Base-by-base conservation (phyloP, 2,888 invertebrate genomes). In the Melikaiella ostensackeni region DNA sequence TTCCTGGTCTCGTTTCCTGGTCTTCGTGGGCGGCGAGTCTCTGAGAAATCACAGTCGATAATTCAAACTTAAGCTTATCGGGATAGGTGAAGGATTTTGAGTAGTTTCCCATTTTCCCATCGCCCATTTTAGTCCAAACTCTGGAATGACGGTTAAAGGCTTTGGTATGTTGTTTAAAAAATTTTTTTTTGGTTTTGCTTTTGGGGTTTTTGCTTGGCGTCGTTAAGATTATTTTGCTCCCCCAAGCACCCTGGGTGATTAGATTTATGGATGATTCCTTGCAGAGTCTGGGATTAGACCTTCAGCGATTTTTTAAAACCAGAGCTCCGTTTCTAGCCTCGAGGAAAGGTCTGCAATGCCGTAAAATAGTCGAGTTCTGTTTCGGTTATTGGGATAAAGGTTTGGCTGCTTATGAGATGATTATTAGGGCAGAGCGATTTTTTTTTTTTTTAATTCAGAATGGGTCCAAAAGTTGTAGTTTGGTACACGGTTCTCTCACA, bases 221-320 rank as follows among this genome's bases (percentile, higher is more conserved):
- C 66, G 42, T 66, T 66, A 66, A 27, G 19, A 66, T 66, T 66
- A 66, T 46, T 46, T 46, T 66, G 66, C 66, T 66, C 30, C 66
- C 66, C 42, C 27, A 66, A 66, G 42, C 66, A 42, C 42, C 46
- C 21, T 46, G 66, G 46, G 24, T 57, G 57, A 66, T 66, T 66
- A 66, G 27, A 27, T 57, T 57, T 24, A 24, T 57, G 57, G 57
- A 57, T 57, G 38, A 38, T 64, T 64, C 27, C 42, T 66, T 66
- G 24, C 19, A 46, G 38, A 38, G 24, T 46, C 27, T 19, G 46
- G 42, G 66, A 66, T 66, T 66, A 66, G 66, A 46, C 30, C 66
- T 27, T 66, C 66, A 66, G 66, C 19, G n/a, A 46, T 42, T 42
- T 27, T 66, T 66, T 46, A 24, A 66, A 42, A 66, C 66, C 66